phyloP scores from a whole-genome alignment of 2,797 vertebrate genomes.

The Gambelia wislizenii region DNA sequence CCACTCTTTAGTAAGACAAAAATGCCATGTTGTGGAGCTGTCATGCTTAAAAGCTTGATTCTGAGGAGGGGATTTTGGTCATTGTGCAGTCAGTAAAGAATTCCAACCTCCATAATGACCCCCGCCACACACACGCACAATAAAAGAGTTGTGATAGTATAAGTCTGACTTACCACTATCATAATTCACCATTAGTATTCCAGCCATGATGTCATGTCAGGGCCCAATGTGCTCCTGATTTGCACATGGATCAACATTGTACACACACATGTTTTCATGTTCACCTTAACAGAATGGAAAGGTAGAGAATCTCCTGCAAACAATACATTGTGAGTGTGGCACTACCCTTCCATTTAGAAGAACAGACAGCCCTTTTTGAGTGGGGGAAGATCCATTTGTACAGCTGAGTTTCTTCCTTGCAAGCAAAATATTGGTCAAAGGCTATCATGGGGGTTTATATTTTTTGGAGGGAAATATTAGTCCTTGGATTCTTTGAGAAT shows the following conservation, averaged over 20 bases:
- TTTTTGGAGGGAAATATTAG: not conserved
- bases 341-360: not conserved
- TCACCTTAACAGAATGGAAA: not conserved
- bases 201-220: no score
- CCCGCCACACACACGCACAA: no score
- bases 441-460: not conserved
- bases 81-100: no score
- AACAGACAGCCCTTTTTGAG: not conserved
- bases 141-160: no score
- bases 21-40: no score
- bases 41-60: no score
- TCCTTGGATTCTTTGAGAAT: not conserved
- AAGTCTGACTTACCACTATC: no score
- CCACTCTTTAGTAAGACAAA: no score
- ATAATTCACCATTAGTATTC: not conserved
- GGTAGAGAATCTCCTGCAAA: not conserved
- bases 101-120: no score
- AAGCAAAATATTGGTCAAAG: not conserved
- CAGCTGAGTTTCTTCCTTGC: not conserved
- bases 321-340: no score
- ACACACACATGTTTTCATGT: not conserved
- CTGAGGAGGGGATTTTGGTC: no score
- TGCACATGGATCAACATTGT: not conserved
- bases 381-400: not conserved
- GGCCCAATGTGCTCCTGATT: not conserved